These are phyloP conservation scores for Tursiops truncatus DNA, from an alignment of 2,113 vertebrate species.

Conservation along the genomic window DNA sequence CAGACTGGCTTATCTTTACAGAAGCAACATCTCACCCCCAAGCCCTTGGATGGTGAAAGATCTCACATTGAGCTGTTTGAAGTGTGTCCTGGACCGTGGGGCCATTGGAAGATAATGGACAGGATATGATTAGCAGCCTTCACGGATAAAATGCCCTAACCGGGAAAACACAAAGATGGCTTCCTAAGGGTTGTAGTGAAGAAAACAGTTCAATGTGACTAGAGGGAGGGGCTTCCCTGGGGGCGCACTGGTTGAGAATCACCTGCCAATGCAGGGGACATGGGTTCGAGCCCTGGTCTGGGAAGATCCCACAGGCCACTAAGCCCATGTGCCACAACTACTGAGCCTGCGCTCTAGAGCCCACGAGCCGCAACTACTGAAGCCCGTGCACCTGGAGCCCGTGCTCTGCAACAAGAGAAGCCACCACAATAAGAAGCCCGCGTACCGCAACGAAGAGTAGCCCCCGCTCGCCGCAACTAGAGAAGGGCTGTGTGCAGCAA, in stretches of 20 bases:
- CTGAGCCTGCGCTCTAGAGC: no score
- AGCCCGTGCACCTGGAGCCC: no score
- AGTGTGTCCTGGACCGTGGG: neutral
- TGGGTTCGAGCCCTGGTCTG: no score
- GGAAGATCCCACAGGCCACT: no score
- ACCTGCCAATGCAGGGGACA: no score
- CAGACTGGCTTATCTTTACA: neutral
- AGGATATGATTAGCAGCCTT: constrained; percentile 52
- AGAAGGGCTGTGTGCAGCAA: no score
- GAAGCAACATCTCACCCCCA: neutral
- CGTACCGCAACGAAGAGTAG: rapidly evolving
- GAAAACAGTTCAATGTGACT: neutral
- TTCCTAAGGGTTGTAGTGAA: neutral
- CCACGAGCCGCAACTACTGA: no score
- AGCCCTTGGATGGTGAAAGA: neutral
- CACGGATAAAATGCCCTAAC: neutral
- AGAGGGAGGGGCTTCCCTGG: no score
- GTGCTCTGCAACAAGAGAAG: no score
- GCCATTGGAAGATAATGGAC: constrained; percentile 18
- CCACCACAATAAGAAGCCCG: no score
- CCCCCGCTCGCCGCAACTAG: rapidly evolving
- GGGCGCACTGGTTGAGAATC: no score
- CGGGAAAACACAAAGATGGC: neutral
- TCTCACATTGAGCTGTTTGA: neutral
- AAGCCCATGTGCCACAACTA: no score